Conservation (phyloP, 2,797 vertebrate genomes). For the Rhinophrynus dorsalis region DNA sequence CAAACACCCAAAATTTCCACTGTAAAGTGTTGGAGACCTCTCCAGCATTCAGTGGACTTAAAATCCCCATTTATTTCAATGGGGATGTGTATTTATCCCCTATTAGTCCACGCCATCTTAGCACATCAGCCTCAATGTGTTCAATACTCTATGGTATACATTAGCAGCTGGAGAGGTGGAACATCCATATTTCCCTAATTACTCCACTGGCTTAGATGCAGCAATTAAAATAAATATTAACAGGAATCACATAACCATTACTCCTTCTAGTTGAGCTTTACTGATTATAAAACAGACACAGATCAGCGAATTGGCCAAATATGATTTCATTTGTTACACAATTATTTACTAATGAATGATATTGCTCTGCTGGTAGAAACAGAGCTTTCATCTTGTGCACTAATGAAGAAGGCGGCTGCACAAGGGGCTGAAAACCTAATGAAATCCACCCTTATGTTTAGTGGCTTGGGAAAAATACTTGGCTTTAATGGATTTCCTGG, state of each 20-base stretch:
- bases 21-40: too few species aligned
- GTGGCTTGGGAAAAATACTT: not conserved
- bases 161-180: too few species aligned
- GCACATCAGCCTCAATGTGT: too few species aligned
- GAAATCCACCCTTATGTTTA: not conserved
- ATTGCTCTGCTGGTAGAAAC: not conserved
- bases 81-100: too few species aligned
- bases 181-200: too few species aligned
- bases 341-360: not conserved
- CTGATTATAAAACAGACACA: not conserved
- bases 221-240: not conserved
- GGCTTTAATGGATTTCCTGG: not conserved
- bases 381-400: not conserved
- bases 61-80: too few species aligned
- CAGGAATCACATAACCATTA: not conserved
- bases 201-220: not conserved
- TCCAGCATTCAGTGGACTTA: too few species aligned
- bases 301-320: not conserved
- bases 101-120: too few species aligned
- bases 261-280: not conserved
- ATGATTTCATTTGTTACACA: constrained; percentile 3
- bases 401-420: not conserved
- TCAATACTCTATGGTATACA: too few species aligned
- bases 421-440: not conserved
- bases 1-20: too few species aligned